These are phyloP conservation scores for Manacus vitellinus DNA, from an alignment of 2,113 vertebrate species.

Conservation along the genomic window DNA sequence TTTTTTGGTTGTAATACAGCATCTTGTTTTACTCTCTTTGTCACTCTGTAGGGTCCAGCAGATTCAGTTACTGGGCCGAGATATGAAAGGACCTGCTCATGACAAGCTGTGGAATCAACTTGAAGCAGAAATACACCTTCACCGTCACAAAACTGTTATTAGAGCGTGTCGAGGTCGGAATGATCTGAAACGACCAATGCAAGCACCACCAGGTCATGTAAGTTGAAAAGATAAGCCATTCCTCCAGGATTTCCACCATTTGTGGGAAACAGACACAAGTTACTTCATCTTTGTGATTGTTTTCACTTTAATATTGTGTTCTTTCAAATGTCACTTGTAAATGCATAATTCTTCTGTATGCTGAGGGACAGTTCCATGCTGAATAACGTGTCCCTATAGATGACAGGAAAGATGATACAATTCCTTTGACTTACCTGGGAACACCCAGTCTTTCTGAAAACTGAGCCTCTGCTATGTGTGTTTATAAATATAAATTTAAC, in stretches of 20 bases:
- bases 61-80: conserved; percentile 94
- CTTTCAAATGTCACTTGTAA: not conserved
- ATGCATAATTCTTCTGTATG: not conserved
- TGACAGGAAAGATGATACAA: not conserved
- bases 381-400: not conserved
- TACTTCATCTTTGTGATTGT: not conserved
- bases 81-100: conserved; percentile 98
- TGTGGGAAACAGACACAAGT: not conserved
- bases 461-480: not conserved
- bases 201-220: conserved; percentile 91
- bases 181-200: conserved; percentile 90
- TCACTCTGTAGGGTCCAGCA: conserved; percentile 88
- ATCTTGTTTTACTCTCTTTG: not conserved
- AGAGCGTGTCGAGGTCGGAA: conserved; percentile 94
- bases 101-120: conserved; percentile 99
- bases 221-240: conserved; percentile 41
- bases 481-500: not conserved
- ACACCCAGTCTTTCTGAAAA: not conserved
- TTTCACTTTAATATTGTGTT: not conserved
- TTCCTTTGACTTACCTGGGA: not conserved
- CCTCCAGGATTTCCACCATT: not conserved
- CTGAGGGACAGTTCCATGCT: not conserved
- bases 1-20: not conserved
- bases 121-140: conserved; percentile 97
- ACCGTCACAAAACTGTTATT: conserved; percentile 98